These are phyloP conservation scores for Hyperoodon ampullatus DNA, from an alignment of 2,113 vertebrate species.

Conservation along the genomic window DNA sequence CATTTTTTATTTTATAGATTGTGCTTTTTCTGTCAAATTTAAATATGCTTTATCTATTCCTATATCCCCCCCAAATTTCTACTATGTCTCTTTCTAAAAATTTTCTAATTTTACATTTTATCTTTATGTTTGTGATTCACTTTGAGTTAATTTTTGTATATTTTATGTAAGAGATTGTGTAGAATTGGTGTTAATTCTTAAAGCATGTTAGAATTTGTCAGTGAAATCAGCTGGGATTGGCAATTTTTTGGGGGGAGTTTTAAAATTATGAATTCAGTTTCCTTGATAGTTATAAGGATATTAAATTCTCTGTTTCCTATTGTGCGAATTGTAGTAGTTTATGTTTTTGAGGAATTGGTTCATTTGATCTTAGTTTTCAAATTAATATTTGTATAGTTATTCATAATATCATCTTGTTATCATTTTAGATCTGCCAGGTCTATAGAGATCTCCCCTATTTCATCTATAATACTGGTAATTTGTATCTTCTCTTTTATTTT, in stretches of 20 bases:
- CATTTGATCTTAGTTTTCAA: background rate
- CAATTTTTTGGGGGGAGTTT: background rate
- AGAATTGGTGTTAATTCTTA: background rate
- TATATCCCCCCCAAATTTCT: background rate
- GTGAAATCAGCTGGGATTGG: background rate
- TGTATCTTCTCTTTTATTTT: background rate
- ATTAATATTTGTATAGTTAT: background rate
- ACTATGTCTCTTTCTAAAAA: background rate
- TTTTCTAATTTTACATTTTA: background rate
- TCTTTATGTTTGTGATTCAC: background rate
- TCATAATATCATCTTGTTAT: background rate
- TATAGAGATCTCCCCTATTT: background rate
- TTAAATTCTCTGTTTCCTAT: background rate
- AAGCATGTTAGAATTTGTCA: background rate
- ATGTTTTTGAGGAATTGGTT: background rate
- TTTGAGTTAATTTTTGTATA: background rate
- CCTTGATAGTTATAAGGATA: background rate
- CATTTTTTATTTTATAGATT: background rate
- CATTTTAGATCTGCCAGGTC: background rate
- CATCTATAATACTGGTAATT: background rate
- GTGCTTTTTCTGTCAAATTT: background rate
- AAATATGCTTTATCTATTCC: background rate
- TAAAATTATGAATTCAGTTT: background rate
- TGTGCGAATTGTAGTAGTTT: background rate
- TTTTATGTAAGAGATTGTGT: background rate